These are phyloP conservation scores for Paralvinella palmiformis DNA, from an alignment of 1,140 invertebrate species.

Conservation along the genomic window DNA sequence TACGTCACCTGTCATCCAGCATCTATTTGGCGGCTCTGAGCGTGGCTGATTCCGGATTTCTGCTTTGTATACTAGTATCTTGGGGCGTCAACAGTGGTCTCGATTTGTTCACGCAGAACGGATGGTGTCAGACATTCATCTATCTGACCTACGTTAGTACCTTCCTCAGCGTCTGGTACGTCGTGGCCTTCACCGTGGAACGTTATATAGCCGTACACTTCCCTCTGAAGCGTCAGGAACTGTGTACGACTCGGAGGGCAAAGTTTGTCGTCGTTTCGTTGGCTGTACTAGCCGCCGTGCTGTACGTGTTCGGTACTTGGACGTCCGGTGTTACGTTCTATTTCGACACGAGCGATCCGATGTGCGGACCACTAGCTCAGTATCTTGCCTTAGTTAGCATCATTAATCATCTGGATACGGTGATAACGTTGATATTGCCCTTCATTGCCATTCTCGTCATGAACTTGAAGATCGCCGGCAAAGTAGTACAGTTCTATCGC, in stretches of 20 bases:
- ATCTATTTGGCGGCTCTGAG: constrained; percentile 59
- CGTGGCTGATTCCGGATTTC: constrained; percentile 55
- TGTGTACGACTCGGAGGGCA: constrained; percentile 32
- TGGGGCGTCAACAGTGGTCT: constrained; percentile 53
- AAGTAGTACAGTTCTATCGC: constrained; percentile 21
- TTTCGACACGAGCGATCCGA: constrained; percentile 7
- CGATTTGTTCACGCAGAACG: constrained; percentile 35
- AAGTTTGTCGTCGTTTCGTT: constrained; percentile 16
- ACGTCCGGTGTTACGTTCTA: constrained; percentile 10
- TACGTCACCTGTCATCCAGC: constrained; percentile 56
- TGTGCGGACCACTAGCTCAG: constrained; percentile 21
- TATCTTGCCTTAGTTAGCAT: constrained; percentile 48
- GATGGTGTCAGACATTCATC: constrained; percentile 39
- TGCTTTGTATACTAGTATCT: constrained; percentile 53
- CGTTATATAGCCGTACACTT: constrained; percentile 42
- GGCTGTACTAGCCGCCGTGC: constrained; percentile 22
- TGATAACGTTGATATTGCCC: constrained; percentile 55
- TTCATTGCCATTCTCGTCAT: constrained; percentile 56
- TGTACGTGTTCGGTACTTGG: constrained; percentile 25
- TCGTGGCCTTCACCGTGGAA: constrained; percentile 48
- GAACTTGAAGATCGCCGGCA: constrained; percentile 56
- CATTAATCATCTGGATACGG: constrained; percentile 56
- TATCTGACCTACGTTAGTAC: constrained; percentile 42
- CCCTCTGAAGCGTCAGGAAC: constrained; percentile 33
- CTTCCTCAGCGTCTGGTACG: constrained; percentile 48